Percentiles rank a stretch among this genome's conserved stretches.
These are phyloP conservation scores for Illadopsis cleaveri DNA, from an alignment of 2,113 vertebrate genomes.

Conservation along the genomic window DNA sequence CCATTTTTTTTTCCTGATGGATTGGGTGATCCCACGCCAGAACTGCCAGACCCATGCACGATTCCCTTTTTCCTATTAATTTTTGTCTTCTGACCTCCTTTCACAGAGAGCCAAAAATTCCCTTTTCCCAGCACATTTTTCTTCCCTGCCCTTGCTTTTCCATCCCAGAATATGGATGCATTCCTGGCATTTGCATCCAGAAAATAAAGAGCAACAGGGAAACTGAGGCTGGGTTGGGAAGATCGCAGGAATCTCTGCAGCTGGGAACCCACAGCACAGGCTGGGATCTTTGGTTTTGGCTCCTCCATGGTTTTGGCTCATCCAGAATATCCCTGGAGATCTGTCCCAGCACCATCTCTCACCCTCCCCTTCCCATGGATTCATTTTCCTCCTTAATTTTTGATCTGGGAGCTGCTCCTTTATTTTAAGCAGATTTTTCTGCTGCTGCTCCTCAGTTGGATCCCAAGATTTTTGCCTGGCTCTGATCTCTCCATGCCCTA, in stretches of 20 bases:
- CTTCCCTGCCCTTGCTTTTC: not conserved
- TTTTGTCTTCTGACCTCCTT: not conserved
- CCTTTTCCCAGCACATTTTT: not conserved
- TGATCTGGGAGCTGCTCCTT: not conserved
- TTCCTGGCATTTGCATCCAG: no score
- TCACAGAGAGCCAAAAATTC: not conserved
- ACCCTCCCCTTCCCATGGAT: not conserved
- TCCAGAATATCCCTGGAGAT: accelerated
- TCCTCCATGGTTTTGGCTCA: accelerated
- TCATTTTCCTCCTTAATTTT: not conserved
- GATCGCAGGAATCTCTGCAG: no score
- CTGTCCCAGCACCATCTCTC: not conserved
- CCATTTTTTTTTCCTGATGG: no score
- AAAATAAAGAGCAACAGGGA: not conserved
- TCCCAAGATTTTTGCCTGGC: not conserved
- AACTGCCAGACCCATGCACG: not conserved
- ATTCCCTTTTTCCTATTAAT: not conserved
- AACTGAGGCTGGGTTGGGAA: not conserved
- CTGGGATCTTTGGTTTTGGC: not conserved
- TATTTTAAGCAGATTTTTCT: not conserved
- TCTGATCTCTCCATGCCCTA: not conserved
- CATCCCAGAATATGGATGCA: accelerated
- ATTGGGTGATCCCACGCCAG: not conserved
- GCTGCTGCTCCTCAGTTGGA: not conserved
- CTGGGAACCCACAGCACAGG: accelerated